phyloP scores from a whole-genome alignment of 2,797 vertebrate genomes.

The Apodemus agrarius region DNA sequence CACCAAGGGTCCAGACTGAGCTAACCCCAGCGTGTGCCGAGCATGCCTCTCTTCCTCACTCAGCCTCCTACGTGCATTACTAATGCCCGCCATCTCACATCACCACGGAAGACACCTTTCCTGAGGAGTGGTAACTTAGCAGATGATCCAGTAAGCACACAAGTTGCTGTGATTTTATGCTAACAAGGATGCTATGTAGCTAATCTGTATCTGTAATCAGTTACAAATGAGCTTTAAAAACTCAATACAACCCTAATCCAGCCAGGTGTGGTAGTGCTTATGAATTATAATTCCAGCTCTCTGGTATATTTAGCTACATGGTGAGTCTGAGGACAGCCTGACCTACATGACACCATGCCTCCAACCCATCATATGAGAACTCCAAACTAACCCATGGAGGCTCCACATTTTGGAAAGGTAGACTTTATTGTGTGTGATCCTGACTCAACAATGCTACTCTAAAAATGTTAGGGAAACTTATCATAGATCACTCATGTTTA shows the following conservation, averaged over 20 bases:
- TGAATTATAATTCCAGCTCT: not conserved
- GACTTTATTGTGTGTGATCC: not conserved
- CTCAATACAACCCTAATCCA: conserved; percentile 13
- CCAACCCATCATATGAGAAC: not conserved
- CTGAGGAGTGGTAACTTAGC: not conserved
- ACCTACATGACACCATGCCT: not conserved
- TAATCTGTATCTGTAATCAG: conserved; percentile 51
- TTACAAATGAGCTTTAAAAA: not conserved
- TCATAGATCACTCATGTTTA: conserved; percentile 38
- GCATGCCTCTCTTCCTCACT: not conserved
- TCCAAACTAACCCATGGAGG: not conserved
- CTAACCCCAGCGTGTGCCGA: not conserved
- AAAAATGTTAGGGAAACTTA: conserved; percentile 17
- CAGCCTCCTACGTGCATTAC: not conserved
- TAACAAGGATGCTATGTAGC: not conserved
- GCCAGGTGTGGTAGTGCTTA: not conserved
- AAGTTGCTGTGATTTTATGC: not conserved
- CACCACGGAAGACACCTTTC: not conserved
- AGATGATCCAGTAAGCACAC: not conserved
- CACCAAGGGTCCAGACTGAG: not conserved
- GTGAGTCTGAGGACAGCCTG: not conserved
- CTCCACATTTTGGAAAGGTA: not conserved
- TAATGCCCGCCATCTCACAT: not conserved
- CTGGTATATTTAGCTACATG: not conserved
- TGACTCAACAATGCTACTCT: conserved; percentile 23